A percentile compares a stretch with the other conserved stretches of the same genome.
These are phyloP conservation scores for Eretmocerus hayati DNA, from an alignment of 2,888 invertebrate species.

Conservation along the genomic window DNA sequence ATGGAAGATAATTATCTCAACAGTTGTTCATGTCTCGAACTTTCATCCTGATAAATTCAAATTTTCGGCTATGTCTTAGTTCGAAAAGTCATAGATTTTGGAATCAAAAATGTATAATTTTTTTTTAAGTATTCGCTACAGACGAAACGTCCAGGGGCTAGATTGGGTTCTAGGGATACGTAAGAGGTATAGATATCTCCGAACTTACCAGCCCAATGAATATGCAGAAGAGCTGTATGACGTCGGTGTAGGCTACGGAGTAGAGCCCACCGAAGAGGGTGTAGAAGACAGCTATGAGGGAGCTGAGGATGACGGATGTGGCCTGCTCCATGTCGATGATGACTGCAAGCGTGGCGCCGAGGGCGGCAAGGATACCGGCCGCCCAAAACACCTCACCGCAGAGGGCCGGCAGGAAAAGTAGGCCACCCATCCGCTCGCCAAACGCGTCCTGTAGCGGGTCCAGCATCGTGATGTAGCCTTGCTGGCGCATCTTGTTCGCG, in stretches of 20 bases:
- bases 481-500: constrained; percentile 94
- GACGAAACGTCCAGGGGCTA: too few species aligned
- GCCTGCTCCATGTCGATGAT: constrained; percentile 94
- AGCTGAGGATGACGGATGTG: constrained; percentile 88
- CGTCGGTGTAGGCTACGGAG: constrained; percentile 97
- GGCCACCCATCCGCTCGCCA: constrained; percentile 94
- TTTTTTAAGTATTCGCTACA: too few species aligned
- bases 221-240: constrained; percentile 95
- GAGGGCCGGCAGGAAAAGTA: constrained; percentile 91
- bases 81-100: too few species aligned
- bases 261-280: constrained; percentile 97
- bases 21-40: too few species aligned
- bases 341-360: constrained; percentile 93
- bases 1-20: too few species aligned
- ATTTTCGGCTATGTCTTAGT: too few species aligned
- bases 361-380: constrained; percentile 91
- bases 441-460: constrained; percentile 96
- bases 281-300: constrained; percentile 94
- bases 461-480: constrained; percentile 97
- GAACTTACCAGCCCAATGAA: constrained; percentile 79
- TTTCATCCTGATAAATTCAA: too few species aligned
- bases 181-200: too few species aligned
- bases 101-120: too few species aligned
- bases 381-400: constrained; percentile 99
- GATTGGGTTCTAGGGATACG: too few species aligned